Evolutionary conservation across 2,797 vertebrate species (phyloP), one percentile per base, ranked within the genome.

Genomic region (Pipistrellus kuhlii): DNA sequence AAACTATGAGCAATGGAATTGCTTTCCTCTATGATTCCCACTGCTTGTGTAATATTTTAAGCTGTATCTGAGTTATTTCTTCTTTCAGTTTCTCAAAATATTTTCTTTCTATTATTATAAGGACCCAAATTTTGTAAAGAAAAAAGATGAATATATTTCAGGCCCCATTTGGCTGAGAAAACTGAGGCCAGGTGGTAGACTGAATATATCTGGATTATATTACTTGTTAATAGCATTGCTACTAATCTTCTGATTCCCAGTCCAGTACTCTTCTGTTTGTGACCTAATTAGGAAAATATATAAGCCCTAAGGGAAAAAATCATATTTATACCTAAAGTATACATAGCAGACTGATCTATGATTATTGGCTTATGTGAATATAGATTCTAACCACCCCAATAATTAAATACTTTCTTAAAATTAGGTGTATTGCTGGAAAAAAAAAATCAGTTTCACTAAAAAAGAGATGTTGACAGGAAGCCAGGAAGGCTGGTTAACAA

Each of bases 141-240:
- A 83, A 27, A 93, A 46, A 64, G 51, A 82, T 27, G 44, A 88
- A 72, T 78, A 8, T 73, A 83, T 83, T 93, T 75, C n/a, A 96
- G 85, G 23, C 10, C 8, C 32, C 53, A 77, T 27, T 66, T 84
- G 9, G 17, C 69, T 87, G 6, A 86, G 46, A 76, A 96, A 93
- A 86, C 20, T 18, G 68, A 95, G 71, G 14, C 30, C 76, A 95
- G 71, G 13, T 46, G 23, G 25, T 82, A 87, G 21, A 94, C 23
- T 21, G 32, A 78, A 83, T 86, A 21, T 46, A 51, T 44, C 35
- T 35, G 14, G 8, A 55, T 41, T 15, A 73, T 2, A 80, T 1
- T 53, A 72, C 8, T 25, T 85, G n/a, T 88, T 73, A 68, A 85
- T 32, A 83, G 25, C 11, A 44, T 15, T 84, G 13, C 21, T 51